Evolutionary conservation across 1,140 invertebrate genomes (phyloP).

Genomic region (Sitodiplosis mosellana): DNA sequence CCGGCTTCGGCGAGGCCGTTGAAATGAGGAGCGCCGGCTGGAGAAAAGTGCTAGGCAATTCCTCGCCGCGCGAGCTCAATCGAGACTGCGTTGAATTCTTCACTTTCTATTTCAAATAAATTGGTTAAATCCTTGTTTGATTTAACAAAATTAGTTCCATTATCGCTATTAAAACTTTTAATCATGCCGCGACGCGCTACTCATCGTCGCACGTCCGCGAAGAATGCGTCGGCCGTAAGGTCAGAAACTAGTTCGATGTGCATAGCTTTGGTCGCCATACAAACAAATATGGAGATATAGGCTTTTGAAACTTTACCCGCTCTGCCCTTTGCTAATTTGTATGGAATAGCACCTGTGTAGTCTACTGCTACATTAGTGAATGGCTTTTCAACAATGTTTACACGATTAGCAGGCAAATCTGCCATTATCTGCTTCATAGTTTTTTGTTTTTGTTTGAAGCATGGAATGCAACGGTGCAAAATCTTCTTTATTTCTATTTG

Average conservation of each 20-base stretch:
- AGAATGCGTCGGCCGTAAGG: slow-evolving; percentile 14
- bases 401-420: slow-evolving; percentile 12
- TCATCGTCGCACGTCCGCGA: slow-evolving; percentile 16
- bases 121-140: slow-evolving; percentile 5
- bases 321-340: slow-evolving; percentile 6
- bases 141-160: slow-evolving; percentile 19
- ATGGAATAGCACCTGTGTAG: slow-evolving; percentile 17
- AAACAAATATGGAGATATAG: slow-evolving; percentile 18
- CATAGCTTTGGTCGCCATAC: slow-evolving; percentile 17
- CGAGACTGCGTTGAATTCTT: too few relatives aligned
- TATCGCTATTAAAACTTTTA: slow-evolving; percentile 12
- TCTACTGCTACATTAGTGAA: slow-evolving; percentile 19
- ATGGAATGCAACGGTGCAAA: slow-evolving; percentile 9
- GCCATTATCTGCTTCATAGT: slow-evolving; percentile 13
- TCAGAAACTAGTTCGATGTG: slow-evolving; percentile 23
- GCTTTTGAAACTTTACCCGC: slow-evolving; percentile 9
- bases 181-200: slow-evolving; percentile 9
- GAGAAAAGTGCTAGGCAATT: too few relatives aligned
- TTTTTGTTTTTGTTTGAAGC: slow-evolving; percentile 3
- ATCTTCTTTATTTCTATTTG: too few relatives aligned
- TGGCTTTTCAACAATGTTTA: slow-evolving; percentile 8
- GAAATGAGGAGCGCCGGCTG: too few relatives aligned
- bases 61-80: too few relatives aligned
- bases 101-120: neutral
- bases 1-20: too few relatives aligned